Percentiles rank a stretch among this genome's conserved stretches.
Evolutionary conservation across 2,888 invertebrate genomes (phyloP).

Genomic region (Catocala sponsa): DNA sequence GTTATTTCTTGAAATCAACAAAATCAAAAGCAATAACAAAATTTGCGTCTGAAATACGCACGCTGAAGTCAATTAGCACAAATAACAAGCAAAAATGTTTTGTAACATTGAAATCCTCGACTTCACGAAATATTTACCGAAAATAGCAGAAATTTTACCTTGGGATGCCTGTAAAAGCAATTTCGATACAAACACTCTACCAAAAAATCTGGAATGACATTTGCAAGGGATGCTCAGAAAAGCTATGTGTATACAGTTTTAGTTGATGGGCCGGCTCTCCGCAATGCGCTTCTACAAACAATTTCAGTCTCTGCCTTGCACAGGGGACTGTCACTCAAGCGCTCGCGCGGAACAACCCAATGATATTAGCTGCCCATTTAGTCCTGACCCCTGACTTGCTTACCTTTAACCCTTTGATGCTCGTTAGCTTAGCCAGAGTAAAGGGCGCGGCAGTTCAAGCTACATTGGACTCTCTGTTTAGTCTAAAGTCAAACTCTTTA

Average conservation of each 20-base stretch:
- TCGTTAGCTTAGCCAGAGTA: conserved; percentile 39
- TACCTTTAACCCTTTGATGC: conserved; percentile 48
- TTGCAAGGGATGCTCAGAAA: conserved; percentile 28
- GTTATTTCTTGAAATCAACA: too few relatives aligned
- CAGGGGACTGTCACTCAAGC: conserved; percentile 84
- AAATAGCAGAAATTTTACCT: too few relatives aligned
- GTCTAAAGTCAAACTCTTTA: conserved; percentile 75
- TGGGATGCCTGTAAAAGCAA: neutral
- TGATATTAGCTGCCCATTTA: conserved; percentile 74
- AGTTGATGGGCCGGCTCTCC: conserved; percentile 60
- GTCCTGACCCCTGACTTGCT: conserved; percentile 59
- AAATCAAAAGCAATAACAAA: too few relatives aligned
- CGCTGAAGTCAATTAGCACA: too few relatives aligned
- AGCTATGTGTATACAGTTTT: conserved; percentile 44
- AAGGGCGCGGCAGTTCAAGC: conserved; percentile 50
- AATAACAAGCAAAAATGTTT: too few relatives aligned
- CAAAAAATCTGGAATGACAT: conserved; percentile 27
- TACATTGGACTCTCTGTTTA: conserved; percentile 60
- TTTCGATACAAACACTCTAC: conserved; percentile 4
- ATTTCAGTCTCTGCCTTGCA: conserved; percentile 72
- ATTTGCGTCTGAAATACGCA: too few relatives aligned
- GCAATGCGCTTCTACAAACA: conserved; percentile 72
- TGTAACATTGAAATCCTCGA: too few relatives aligned
- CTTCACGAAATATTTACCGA: too few relatives aligned
- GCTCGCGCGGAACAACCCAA: conserved; percentile 77